A percentile compares a stretch with the other conserved stretches of the same genome.
These are phyloP conservation scores for Thrips palmi DNA, from an alignment of 1,140 invertebrate species.

Conservation along the genomic window DNA sequence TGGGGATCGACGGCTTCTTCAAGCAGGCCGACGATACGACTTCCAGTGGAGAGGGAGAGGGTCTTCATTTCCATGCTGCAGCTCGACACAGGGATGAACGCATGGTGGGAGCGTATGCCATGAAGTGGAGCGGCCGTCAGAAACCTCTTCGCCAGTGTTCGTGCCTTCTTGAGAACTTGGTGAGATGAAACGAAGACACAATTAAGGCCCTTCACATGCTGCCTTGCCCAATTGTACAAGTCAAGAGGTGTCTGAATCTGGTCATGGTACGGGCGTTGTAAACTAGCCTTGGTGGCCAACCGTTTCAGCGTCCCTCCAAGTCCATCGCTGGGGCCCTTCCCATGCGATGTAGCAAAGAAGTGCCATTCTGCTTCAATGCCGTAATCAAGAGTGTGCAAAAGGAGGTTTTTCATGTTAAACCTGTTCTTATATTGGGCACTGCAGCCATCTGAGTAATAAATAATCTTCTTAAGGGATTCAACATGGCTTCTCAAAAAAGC, in stretches of 20 bases:
- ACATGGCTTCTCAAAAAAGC: not conserved
- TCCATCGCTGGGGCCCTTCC: constrained; percentile 18
- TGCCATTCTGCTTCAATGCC: constrained; percentile 16
- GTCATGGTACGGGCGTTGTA: constrained; percentile 3
- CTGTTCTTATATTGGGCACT: constrained; percentile 11
- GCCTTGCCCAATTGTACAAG: no score
- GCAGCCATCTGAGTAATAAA: constrained; percentile 7
- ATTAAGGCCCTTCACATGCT: no score
- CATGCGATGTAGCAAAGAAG: constrained; percentile 20
- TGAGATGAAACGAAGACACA: no score
- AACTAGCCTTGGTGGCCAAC: not conserved
- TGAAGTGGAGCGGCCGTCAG: no score
- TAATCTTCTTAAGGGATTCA: not conserved
- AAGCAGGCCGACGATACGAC: no score
- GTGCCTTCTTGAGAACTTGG: no score
- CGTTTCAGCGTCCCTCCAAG: constrained; percentile 14
- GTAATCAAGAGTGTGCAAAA: constrained; percentile 14
- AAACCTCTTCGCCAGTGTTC: no score
- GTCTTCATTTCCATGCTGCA: no score
- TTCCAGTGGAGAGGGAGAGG: no score
- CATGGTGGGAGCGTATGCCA: no score
- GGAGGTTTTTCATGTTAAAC: constrained; percentile 9
- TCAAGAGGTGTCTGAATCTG: not conserved
- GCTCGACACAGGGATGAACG: no score
- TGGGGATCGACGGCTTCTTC: no score